A percentile compares a stretch with the other conserved stretches of the same genome.
These are phyloP conservation scores for Esox niger DNA, from an alignment of 2,113 vertebrate species.

Conservation along the genomic window DNA sequence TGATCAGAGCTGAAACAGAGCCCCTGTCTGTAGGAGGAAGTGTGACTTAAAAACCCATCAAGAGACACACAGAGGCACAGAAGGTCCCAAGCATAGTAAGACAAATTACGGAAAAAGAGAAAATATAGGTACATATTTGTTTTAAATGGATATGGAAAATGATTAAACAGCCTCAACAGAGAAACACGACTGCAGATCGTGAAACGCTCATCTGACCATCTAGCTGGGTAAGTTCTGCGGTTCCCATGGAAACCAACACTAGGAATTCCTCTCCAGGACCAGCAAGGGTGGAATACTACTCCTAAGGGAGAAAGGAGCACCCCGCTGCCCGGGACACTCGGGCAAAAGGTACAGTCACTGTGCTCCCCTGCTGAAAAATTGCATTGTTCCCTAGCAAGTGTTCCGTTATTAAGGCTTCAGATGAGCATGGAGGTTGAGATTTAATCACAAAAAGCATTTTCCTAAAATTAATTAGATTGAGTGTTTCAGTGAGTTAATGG, in stretches of 20 bases:
- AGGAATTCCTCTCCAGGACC: constrained; percentile 60
- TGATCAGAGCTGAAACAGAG: constrained; percentile 79
- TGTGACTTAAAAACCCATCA: constrained; percentile 39
- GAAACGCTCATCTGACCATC: constrained; percentile 48
- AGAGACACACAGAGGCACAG: constrained; percentile 16
- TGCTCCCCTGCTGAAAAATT: no score
- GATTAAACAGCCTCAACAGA: constrained; percentile 1
- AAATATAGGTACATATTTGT: not conserved
- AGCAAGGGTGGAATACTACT: constrained; percentile 54
- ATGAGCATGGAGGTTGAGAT: no score
- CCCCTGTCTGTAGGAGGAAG: constrained; percentile 72
- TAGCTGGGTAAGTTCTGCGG: constrained; percentile 43
- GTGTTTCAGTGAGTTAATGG: no score
- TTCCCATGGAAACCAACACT: constrained; percentile 74
- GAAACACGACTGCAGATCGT: constrained; percentile 25
- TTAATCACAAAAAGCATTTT: no score
- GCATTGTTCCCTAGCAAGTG: no score
- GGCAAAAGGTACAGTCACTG: constrained; percentile 54
- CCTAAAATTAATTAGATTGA: no score
- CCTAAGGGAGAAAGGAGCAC: constrained; percentile 35
- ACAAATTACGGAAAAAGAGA: not conserved
- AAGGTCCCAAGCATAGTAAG: constrained; percentile 1
- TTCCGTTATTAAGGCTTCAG: no score
- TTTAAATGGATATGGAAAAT: constrained; percentile 41
- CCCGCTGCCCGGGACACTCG: constrained; percentile 25